Evolutionary conservation across 2,888 invertebrate species (phyloP), one percentile per base, ranked within the genome.

Genomic region (Cantharis nigra): DNA sequence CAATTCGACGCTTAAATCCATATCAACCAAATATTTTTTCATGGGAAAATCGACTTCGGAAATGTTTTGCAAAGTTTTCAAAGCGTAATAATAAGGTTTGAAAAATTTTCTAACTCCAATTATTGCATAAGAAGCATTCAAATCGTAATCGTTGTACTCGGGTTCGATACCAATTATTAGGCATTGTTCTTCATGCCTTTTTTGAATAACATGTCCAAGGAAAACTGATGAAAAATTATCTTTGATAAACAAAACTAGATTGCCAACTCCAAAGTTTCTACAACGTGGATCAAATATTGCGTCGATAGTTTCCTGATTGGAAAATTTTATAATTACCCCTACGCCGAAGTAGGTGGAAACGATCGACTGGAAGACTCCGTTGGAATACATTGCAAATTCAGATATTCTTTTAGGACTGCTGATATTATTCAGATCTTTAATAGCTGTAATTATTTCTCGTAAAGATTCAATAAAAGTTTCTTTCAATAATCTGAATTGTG

Each of bases 391-490:
- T 82, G 90, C 90, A 86, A 80, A 67, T 49, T 74, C 81, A 77
- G 65, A 79, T 71, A 69, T 73, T 62, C 71, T 81, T 75, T 26
- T 76, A 14, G 71, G 73, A 7, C n/a, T 18, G 18, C 63, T 5
- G 5, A 23, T 67, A 64, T 26, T 18, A n/a, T 23, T 9, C n/a
- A 75, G 63, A 65, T 74, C 70, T 20, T 77, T 70, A n/a, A 83
- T 70, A 76, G 83, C 85, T 13, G 83, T 76, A 72, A 81, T 79
- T 69, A 95, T 90, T 78, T 94, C 94, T 83, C 94, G 88, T 23
- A 97, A 85, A 0, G 96, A 95, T 18, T 90, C 90, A 49, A 95
- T 90, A 84, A 94, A 96, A 87, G 97, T 96, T 89, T 97, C 96
- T 33, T 95, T 89, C 70, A 96, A 85, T 49, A 96, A 89, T 62